These are phyloP conservation scores for Dicycla oo DNA, from an alignment of 2,888 invertebrate species.

Conservation along the genomic window DNA sequence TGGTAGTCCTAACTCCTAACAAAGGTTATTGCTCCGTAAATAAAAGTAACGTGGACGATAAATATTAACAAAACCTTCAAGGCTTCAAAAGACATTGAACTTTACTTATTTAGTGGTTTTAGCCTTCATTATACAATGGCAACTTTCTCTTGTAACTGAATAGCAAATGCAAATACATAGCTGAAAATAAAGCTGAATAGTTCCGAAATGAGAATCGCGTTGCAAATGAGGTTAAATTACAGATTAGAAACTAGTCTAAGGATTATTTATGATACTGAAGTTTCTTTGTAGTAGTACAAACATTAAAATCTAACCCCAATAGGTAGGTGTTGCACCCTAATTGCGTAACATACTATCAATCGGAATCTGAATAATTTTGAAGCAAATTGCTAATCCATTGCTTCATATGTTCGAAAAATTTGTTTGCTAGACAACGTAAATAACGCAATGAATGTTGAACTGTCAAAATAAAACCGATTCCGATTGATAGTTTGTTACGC, in stretches of 20 bases:
- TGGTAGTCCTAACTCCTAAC: background rate
- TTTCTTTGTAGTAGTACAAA: background rate
- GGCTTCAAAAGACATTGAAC: slow-evolving; percentile 3
- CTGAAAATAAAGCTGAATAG: background rate
- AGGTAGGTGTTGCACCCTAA: too few relatives aligned
- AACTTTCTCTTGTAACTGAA: slow-evolving; percentile 35
- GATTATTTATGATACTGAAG: background rate
- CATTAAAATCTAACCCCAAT: too few relatives aligned
- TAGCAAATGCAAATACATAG: slow-evolving; percentile 20
- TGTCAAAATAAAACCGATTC: too few relatives aligned
- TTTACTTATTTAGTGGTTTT: slow-evolving; percentile 2
- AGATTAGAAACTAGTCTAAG: background rate
- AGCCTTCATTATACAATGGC: slow-evolving; percentile 17
- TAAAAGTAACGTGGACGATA: background rate
- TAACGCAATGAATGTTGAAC: too few relatives aligned
- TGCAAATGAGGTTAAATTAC: slow-evolving; percentile 5
- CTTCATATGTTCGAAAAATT: too few relatives aligned
- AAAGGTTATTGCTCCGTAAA: background rate
- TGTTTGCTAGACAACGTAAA: too few relatives aligned
- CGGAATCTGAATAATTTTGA: too few relatives aligned
- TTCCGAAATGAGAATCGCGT: slow-evolving; percentile 13
- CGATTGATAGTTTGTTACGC: too few relatives aligned
- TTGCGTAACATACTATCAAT: too few relatives aligned
- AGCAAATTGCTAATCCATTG: too few relatives aligned
- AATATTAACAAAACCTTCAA: background rate